These are phyloP conservation scores for Drosophila pseudoobscura DNA, from an alignment of 1,140 invertebrate genomes.

Conservation along the genomic window DNA sequence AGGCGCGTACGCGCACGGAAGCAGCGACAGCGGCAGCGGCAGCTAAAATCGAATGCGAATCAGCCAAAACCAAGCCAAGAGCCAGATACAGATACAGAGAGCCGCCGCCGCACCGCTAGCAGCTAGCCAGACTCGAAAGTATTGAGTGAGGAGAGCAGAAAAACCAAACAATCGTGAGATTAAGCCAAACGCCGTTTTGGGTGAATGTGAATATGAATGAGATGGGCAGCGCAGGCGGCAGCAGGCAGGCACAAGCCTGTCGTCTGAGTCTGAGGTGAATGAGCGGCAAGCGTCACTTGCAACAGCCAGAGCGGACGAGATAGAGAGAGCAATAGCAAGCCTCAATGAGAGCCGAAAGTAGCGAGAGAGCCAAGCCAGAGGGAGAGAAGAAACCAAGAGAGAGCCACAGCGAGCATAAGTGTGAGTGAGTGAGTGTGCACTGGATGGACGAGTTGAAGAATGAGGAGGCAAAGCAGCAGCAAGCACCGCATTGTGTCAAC, in stretches of 20 bases:
- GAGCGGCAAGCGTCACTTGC: slow-evolving; percentile 73
- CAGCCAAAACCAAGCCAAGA: slow-evolving; percentile 48
- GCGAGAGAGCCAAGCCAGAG: slow-evolving; percentile 50
- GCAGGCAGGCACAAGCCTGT: slow-evolving; percentile 19
- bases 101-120: slow-evolving; percentile 18
- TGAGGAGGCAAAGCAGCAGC: slow-evolving; percentile 47
- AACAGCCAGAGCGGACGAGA: slow-evolving; percentile 35
- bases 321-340: slow-evolving; percentile 12
- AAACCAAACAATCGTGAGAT: slow-evolving; percentile 82
- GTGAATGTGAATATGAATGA: slow-evolving; percentile 82
- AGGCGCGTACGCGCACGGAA: slow-evolving; percentile 55
- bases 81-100: slow-evolving; percentile 58
- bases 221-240: slow-evolving; percentile 61
- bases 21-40: slow-evolving; percentile 54
- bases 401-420: slow-evolving; percentile 35
- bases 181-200: slow-evolving; percentile 82
- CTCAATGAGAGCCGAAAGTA: slow-evolving; percentile 19
- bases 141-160: slow-evolving; percentile 62
- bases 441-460: slow-evolving; percentile 78
- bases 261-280: slow-evolving; percentile 63
- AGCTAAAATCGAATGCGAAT: slow-evolving; percentile 80
- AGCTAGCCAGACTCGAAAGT: slow-evolving; percentile 30
- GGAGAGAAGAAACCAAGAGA: slow-evolving; percentile 47
- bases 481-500: slow-evolving; percentile 72
- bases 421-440: slow-evolving; percentile 61